Evolutionary conservation across 1,140 invertebrate genomes (phyloP), one percentile per base, ranked within the genome.

Genomic region (Euwallacea fornicatus): DNA sequence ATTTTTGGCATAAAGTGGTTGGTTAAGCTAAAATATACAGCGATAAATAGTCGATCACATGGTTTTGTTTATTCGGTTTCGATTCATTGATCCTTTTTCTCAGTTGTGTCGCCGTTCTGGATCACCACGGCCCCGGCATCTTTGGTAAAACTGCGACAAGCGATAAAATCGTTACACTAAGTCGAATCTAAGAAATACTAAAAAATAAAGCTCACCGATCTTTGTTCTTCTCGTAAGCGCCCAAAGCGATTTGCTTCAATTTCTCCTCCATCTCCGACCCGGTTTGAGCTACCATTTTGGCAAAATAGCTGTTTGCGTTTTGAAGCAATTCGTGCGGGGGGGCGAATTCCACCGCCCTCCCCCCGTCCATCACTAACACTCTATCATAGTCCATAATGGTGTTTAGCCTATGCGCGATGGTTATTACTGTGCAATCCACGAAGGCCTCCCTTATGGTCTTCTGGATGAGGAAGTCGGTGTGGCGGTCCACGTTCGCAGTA

Each of bases 211-310:
- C 42, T 16, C 46, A 66, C 65, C 65, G 33, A 21, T 66, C 46
- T 58, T 56, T 66, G 42, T 66, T 66, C 42, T 43, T 73, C 33
- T 77, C 72, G 42, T 74, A 77, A 53, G 72, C 73, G 6, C 76
- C 63, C 65, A 70, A 21, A 10, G 77, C 77, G 10, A 73, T 47
- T 73, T 71, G 63, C 66, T 69, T 73, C 13, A 79, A 66, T 43
- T 71, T 74, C 10, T 54, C 53, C 42, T 75, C 74, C 73, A 77
- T 71, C 8, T 13, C 33, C 7, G 71, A 44, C 8, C 76, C 75
- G 11, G 88, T 88, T 88, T 89, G 16, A 86, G 89, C 79, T 88
- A 88, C 44, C 87, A 84, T n/a, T 88, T 87, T 87, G 92, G 89
- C 69, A 82, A 94, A 88, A 62, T 85, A 82, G 41, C 91, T 88